Base-by-base conservation (phyloP, 2,888 invertebrate genomes). In the Drosophila neotestacea region DNA sequence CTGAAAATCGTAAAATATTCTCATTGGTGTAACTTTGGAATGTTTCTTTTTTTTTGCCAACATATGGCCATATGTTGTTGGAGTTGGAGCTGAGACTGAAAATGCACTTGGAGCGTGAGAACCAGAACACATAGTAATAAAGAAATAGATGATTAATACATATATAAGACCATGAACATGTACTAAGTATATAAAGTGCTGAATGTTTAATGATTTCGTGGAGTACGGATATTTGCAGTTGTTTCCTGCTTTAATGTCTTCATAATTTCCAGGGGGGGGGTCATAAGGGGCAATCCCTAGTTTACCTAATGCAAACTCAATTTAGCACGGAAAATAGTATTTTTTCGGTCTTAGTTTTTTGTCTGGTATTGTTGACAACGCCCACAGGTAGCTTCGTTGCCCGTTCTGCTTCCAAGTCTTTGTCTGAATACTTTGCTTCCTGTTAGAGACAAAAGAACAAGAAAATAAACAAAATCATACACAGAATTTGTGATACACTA, bases 41-140 rank as follows among this genome's bases (percentile, higher is more conserved):
- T 50, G 62, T 59, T 30, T n/a, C 11, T 46, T 42, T 11, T 22
- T 56, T 36, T 56, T 38, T 10, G 28, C 46, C 13, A 55, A 27
- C 55, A 56, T 32, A 65, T 58, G 68, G 56, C 62, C 44, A 36
- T 34, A 44, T 22, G 16, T 16, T 16, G 16, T 16, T 16, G 16
- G 34, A 63, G 54, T 38, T 54, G 22, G 3, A 51, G 56, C 39
- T 16, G 54, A 10, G 16, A 50, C 62, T 55, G 42, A 48, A 58
- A 61, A 47, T 79, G 55, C 67, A 72, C 69, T 60, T 79, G 54
- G 67, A 79, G 70, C 81, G 81, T 81, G 81, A 79, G 81, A 81
- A 81, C 60, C 74, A 52, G 72, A 59, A 63, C 78, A 72, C 50
- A 65, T 44, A 66, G 41, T 11, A 62, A 56, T 28, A 47, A 54